A percentile compares a stretch with the other conserved stretches of the same genome.
Conservation (phyloP, 2,797 vertebrate genomes). For the Odontamblyopus rebecca region DNA sequence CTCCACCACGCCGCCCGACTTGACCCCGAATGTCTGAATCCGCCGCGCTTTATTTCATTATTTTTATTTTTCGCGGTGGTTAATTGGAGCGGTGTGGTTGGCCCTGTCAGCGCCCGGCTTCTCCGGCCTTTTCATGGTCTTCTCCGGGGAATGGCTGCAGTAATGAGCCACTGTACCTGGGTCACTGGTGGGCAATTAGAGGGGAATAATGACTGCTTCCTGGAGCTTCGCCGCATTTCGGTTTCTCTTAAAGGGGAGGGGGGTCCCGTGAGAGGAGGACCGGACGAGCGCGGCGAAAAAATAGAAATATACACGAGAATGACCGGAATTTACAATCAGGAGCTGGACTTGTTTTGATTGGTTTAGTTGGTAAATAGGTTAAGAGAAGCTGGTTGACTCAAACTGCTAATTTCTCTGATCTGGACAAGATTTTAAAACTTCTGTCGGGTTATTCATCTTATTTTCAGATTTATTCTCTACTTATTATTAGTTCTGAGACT, state of each 20-base stretch:
- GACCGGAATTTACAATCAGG: not conserved
- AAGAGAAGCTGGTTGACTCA: not conserved
- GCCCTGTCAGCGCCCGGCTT: constrained; percentile 77
- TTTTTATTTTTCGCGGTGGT: constrained; percentile 29
- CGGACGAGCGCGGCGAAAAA: not conserved
- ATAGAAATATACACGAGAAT: not conserved
- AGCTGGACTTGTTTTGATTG: not conserved
- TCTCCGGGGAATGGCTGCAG: constrained; percentile 68
- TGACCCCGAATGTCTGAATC: constrained; percentile 54
- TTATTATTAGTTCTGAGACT: no score
- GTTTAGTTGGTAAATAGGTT: not conserved
- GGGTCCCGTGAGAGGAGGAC: constrained; percentile 5
- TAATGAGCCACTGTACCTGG: constrained; percentile 78
- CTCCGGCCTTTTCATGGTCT: constrained; percentile 77
- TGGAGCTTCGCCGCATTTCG: constrained; percentile 51
- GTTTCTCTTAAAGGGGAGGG: constrained; percentile 1
- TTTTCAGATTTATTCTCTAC: no score
- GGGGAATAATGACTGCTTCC: constrained; percentile 81
- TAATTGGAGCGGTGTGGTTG: constrained; percentile 77
- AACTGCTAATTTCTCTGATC: no score
- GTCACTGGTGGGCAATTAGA: constrained; percentile 82
- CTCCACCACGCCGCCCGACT: constrained; percentile 48
- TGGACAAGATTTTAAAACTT: no score
- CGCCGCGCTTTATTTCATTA: constrained; percentile 17
- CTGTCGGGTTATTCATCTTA: no score